Conservation (phyloP, 2,888 invertebrate species). For the Sminthurinus aureus region DNA sequence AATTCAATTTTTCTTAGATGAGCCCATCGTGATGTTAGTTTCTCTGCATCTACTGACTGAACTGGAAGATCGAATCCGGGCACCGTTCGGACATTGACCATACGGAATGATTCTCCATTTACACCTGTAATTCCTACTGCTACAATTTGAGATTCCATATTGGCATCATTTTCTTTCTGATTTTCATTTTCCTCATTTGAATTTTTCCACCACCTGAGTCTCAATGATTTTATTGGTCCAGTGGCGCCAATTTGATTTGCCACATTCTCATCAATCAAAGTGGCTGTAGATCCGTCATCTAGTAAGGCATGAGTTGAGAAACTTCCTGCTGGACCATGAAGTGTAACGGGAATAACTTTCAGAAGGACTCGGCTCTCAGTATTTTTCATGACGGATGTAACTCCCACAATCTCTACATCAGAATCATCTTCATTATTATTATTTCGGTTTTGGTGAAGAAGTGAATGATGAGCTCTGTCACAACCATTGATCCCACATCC, state of each 20-base stretch:
- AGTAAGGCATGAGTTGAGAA: conserved; percentile 33
- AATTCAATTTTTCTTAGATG: neutral
- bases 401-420: no score
- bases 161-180: neutral
- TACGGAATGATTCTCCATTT: neutral
- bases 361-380: conserved; percentile 26
- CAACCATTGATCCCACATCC: conserved; percentile 23
- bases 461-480: neutral
- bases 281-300: conserved; percentile 39
- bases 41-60: neutral
- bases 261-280: conserved; percentile 27
- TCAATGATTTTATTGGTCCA: neutral
- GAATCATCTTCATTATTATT: no score
- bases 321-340: conserved; percentile 33
- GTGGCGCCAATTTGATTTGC: neutral
- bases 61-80: neutral
- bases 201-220: neutral
- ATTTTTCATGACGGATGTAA: neutral
- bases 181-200: no score
- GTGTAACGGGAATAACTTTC: conserved; percentile 35
- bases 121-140: neutral
- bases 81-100: neutral
- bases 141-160: neutral
- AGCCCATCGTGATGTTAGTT: neutral
- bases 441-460: no score